Conservation (phyloP, 2,797 vertebrate species). For the Graptemys geographica region DNA sequence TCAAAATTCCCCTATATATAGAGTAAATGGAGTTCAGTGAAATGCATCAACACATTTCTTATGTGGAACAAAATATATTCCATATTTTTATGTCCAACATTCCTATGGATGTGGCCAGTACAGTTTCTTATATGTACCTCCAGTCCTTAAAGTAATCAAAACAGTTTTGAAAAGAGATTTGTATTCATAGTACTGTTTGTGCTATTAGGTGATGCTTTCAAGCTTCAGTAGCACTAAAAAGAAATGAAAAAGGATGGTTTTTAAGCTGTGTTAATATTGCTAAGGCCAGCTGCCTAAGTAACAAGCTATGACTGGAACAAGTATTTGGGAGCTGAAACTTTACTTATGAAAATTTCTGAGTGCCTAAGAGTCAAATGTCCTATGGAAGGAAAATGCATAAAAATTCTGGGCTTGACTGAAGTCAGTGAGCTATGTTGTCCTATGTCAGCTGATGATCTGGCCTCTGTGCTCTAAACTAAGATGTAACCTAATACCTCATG, state of each 20-base stretch:
- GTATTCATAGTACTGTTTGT: constrained; percentile 20
- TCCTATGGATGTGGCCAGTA: background rate
- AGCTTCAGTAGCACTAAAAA: background rate
- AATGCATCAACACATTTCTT: background rate
- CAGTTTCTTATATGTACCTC: background rate
- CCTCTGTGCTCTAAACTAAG: background rate
- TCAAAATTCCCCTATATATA: background rate
- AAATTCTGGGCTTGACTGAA: constrained; percentile 2
- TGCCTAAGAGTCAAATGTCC: background rate
- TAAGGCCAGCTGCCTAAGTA: constrained; percentile 12
- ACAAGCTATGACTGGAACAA: accelerated
- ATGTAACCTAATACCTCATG: background rate
- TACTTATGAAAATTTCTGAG: background rate
- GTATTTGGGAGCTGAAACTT: background rate
- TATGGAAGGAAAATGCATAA: background rate
- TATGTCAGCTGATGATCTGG: background rate
- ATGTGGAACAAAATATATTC: constrained; percentile 15
- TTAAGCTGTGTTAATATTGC: background rate
- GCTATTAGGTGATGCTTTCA: constrained; percentile 61
- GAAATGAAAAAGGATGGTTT: background rate
- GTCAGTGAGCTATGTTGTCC: background rate
- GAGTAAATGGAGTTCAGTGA: background rate
- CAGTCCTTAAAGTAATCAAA: background rate
- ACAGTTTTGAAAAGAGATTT: background rate
- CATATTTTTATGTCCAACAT: background rate